Evolutionary conservation across 1,140 invertebrate species (phyloP).

Genomic region (Drosophila ogumai): DNA sequence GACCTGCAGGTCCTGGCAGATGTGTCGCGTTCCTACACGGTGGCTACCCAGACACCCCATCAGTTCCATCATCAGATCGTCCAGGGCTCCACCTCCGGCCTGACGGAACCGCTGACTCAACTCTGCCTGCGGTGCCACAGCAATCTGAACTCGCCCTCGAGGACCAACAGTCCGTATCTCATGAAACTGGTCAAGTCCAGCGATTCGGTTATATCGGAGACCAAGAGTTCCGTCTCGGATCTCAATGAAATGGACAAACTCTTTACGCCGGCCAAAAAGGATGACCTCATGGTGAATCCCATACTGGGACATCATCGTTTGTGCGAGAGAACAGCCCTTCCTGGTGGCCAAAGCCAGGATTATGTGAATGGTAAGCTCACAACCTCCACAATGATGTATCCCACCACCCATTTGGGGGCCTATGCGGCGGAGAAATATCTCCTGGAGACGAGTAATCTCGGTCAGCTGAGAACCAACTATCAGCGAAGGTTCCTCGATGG

Average conservation of each 20-base stretch:
- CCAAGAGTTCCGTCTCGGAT: slow-evolving; percentile 84
- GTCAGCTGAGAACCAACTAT: slow-evolving; percentile 61
- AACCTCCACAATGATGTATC: slow-evolving; percentile 73
- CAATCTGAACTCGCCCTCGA: slow-evolving; percentile 83
- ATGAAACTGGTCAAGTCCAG: slow-evolving; percentile 84
- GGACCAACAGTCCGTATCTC: slow-evolving; percentile 83
- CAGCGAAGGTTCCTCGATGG: slow-evolving; percentile 75
- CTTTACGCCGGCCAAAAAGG: slow-evolving; percentile 82
- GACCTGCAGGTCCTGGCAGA: slow-evolving; percentile 87
- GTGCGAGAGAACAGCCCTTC: slow-evolving; percentile 85
- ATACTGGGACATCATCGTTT: slow-evolving; percentile 87
- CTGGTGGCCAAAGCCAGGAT: slow-evolving; percentile 4
- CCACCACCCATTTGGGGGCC: slow-evolving; percentile 68
- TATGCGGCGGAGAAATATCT: slow-evolving; percentile 77
- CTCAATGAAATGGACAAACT: slow-evolving; percentile 82
- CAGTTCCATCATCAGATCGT: slow-evolving; percentile 13
- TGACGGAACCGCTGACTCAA: slow-evolving; percentile 85
- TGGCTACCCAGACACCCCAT: slow-evolving; percentile 87
- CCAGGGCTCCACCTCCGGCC: slow-evolving; percentile 1
- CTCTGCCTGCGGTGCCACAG: slow-evolving; percentile 87
- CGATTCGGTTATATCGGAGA: slow-evolving; percentile 84
- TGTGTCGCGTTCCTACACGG: slow-evolving; percentile 86
- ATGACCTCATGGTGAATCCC: slow-evolving; percentile 86
- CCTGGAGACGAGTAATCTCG: slow-evolving; percentile 70
- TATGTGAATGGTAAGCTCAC: slow-evolving; percentile 54